Percentiles rank a stretch among this genome's conserved stretches.
These are phyloP conservation scores for Ibidorhyncha struthersii DNA, from an alignment of 2,113 vertebrate genomes.

Conservation along the genomic window DNA sequence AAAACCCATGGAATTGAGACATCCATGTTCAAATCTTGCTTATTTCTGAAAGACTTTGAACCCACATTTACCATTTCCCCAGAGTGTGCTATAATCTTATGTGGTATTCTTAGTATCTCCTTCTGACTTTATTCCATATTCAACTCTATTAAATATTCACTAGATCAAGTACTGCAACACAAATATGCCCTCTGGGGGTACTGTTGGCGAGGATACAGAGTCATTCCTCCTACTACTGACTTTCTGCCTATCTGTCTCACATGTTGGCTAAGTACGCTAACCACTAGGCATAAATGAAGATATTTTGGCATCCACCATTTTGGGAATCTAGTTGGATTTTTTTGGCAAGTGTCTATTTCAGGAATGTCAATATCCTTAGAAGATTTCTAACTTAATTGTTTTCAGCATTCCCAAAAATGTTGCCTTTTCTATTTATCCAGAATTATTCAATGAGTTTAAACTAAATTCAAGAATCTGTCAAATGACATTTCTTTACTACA, in stretches of 20 bases:
- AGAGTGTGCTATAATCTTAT: neutral
- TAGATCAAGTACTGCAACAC: neutral
- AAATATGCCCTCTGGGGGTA: neutral
- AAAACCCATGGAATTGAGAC: neutral
- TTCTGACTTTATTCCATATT: constrained; percentile 1
- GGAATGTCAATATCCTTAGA: neutral
- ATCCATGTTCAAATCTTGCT: neutral
- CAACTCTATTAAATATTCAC: constrained; percentile 28
- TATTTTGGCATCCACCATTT: neutral
- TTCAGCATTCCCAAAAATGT: neutral
- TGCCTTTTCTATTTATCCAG: neutral
- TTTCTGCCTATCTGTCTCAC: neutral
- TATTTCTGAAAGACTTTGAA: constrained; percentile 11
- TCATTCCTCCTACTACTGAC: neutral
- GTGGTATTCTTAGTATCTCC: neutral
- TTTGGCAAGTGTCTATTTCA: neutral
- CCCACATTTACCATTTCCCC: neutral
- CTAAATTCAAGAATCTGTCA: neutral
- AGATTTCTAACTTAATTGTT: neutral
- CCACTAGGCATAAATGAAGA: neutral
- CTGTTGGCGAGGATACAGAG: neutral
- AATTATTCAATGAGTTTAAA: neutral
- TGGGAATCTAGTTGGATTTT: neutral
- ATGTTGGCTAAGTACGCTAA: neutral
- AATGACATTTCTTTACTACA: neutral